Base-by-base conservation (phyloP, 2,888 invertebrate genomes). In the Lampropteryx suffumata region DNA sequence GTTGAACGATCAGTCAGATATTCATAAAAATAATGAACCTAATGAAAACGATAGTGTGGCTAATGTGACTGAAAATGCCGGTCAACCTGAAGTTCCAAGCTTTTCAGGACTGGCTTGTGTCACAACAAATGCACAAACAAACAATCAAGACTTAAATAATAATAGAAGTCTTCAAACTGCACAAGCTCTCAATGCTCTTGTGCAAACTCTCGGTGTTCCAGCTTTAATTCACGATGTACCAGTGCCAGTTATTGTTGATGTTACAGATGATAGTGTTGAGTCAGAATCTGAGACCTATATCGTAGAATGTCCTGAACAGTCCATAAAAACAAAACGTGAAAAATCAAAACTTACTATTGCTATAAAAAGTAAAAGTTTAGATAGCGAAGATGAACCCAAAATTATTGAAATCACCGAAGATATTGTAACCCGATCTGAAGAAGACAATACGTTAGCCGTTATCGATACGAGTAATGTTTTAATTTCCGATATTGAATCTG, bases 401-500 rank as follows among this genome's bases (percentile, higher is more conserved):
- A 91, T 91, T 49, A 72, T 78, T 45, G 91, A 90, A 69, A 70
- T 90, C 34, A 79, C 78, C 10, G 88, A 85, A 46, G 84, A 82
- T 35, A 47, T 30, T 36, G 53, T 50, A 37, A 36, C 14, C 26
- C 60, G 67, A 13, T 57, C 61, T 35, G 82, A 77, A 51, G 69
- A 76, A 44, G 76, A 77, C 26, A 72, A 66, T 50, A 62, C 62
- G 27, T 60, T 84, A 30, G 74, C 81, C 43, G 68, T 91, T 49
- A 79, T 86, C 45, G 90, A 91, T 47, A 84, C 81, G 53, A 87
- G 79, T 64, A 87, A 87, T 63, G 86, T 92, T 8, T 73, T 94
- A 17, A 87, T 95, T 9, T 91, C 92, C 29, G 94, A 94, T 75
- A 92, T 91, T 13, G 94, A 93, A 49, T 92, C 92, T 0, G 94